These are phyloP conservation scores for Lophochroa leadbeateri DNA, from an alignment of 2,113 vertebrate genomes.

Conservation along the genomic window DNA sequence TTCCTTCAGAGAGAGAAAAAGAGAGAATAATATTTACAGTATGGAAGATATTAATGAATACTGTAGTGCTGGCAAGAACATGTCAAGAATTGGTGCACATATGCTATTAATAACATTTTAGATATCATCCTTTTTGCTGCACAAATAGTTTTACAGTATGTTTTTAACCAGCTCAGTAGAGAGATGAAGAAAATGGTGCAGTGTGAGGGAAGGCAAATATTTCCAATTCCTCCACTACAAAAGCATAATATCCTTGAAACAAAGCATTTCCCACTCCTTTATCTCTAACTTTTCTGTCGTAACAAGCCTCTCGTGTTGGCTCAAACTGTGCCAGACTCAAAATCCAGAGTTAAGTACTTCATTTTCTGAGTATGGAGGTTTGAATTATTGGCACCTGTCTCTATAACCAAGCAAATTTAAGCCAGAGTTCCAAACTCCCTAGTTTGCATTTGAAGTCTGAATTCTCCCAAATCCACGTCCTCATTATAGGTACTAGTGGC, in stretches of 20 bases:
- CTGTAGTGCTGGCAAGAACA: background rate
- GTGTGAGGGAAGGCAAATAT: background rate
- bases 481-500: background rate
- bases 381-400: background rate
- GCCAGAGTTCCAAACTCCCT: background rate
- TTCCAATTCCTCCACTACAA: background rate
- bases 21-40: background rate
- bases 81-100: background rate
- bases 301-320: background rate
- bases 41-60: background rate
- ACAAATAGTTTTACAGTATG: background rate
- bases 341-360: background rate
- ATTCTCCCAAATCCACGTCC: background rate
- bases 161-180: slow-evolving; percentile 8
- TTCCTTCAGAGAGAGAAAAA: background rate
- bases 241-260: background rate
- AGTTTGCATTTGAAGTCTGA: background rate
- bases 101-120: background rate
- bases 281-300: background rate
- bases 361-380: background rate
- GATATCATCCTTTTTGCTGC: background rate
- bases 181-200: background rate
- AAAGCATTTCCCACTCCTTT: background rate
- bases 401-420: background rate
- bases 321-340: background rate